Percentiles rank a stretch among this genome's conserved stretches.
phyloP scores from a whole-genome alignment of 2,888 invertebrate genomes.

The Sisyra nigra region DNA sequence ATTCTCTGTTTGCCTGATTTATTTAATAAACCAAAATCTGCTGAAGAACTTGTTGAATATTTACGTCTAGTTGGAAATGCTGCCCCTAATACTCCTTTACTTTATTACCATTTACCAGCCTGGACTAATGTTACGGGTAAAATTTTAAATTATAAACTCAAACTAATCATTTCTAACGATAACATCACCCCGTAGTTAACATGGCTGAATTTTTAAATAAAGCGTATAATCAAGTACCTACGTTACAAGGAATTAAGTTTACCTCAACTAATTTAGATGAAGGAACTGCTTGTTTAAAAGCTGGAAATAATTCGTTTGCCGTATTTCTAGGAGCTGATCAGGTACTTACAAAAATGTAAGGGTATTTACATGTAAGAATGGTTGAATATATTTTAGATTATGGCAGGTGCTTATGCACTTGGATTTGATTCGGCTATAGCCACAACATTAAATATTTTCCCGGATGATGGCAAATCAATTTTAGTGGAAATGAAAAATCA shows the following conservation, averaged over 20 bases:
- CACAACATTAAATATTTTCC: conserved; percentile 50
- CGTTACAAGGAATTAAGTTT: conserved; percentile 69
- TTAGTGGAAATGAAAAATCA: conserved; percentile 32
- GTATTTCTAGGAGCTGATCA: conserved; percentile 54
- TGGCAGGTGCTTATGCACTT: conserved; percentile 45
- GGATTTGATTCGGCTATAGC: conserved; percentile 60
- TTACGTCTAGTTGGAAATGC: conserved; percentile 46
- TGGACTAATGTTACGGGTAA: conserved; percentile 57
- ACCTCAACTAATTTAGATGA: conserved; percentile 57
- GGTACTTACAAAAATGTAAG: conserved; percentile 25
- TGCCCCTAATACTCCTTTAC: conserved; percentile 58
- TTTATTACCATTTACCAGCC: conserved; percentile 71
- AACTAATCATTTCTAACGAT: conserved; percentile 13
- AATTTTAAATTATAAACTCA: conserved; percentile 15
- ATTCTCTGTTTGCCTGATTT: conserved; percentile 59
- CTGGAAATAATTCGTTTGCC: conserved; percentile 32
- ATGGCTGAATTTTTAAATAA: conserved; percentile 52
- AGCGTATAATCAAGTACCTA: conserved; percentile 46
- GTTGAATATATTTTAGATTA: conserved; percentile 30
- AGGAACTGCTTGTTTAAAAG: conserved; percentile 40
- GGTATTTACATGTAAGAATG: neutral
- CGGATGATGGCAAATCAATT: conserved; percentile 38
- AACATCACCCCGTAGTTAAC: conserved; percentile 35
- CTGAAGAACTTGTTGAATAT: conserved; percentile 45
- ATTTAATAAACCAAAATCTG: conserved; percentile 51